phyloP scores from a whole-genome alignment of 1,140 invertebrate genomes.

The Helicorthomorpha holstii region DNA sequence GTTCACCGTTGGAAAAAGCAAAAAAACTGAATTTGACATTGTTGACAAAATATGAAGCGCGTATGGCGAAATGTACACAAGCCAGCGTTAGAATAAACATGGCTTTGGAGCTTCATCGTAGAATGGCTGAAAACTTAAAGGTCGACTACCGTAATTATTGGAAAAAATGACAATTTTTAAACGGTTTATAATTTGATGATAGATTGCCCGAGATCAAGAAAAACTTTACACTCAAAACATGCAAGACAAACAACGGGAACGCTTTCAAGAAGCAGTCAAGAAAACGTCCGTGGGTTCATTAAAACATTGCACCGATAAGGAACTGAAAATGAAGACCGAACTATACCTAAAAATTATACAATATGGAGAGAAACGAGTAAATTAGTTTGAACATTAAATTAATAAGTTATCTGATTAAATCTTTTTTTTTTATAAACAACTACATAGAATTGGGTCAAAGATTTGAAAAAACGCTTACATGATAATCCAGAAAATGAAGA shows the following conservation, averaged over 20 bases:
- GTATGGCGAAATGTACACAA: constrained; percentile 14
- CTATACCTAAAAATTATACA: too few species aligned
- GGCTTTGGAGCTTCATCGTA: constrained; percentile 21
- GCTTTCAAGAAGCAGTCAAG: constrained; percentile 21
- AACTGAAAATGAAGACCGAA: too few species aligned
- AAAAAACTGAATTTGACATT: constrained; percentile 19
- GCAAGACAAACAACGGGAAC: constrained; percentile 18
- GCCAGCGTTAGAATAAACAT: constrained; percentile 10
- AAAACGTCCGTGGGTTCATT: too few species aligned
- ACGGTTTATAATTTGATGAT: too few species aligned
- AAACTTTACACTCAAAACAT: constrained; percentile 18
- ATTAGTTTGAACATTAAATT: too few species aligned
- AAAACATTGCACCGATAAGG: too few species aligned
- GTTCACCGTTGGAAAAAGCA: constrained; percentile 18
- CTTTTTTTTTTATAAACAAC: too few species aligned
- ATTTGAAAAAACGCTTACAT: background rate
- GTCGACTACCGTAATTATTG: too few species aligned
- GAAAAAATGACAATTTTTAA: too few species aligned
- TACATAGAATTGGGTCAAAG: background rate
- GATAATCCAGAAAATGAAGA: background rate
- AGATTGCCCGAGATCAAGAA: constrained; percentile 21
- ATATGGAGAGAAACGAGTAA: too few species aligned
- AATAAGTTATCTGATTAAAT: too few species aligned
- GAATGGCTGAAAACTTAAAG: constrained; percentile 22
- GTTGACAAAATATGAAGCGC: constrained; percentile 19